These are phyloP conservation scores for Scaptodrosophila latifasciaeformis DNA, from an alignment of 2,888 invertebrate species.

Conservation along the genomic window DNA sequence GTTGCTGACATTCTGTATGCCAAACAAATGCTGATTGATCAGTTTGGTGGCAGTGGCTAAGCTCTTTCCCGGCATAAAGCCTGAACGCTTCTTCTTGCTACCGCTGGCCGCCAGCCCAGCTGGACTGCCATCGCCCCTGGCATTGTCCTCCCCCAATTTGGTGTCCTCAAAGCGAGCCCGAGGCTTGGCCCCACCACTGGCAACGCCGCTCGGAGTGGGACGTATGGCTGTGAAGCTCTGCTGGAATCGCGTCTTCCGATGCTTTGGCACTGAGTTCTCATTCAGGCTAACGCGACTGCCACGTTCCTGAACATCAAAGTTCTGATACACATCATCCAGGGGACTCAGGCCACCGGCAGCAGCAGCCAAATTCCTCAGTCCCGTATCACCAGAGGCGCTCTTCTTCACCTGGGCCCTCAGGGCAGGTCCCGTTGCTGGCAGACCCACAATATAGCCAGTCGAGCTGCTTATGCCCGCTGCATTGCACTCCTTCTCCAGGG, in stretches of 20 bases:
- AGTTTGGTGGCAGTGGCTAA: constrained; percentile 83
- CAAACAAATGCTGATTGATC: constrained; percentile 85
- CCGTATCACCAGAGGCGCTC: constrained; percentile 87
- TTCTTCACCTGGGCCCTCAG: constrained; percentile 82
- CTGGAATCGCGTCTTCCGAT: constrained; percentile 90
- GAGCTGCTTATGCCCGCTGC: constrained; percentile 47
- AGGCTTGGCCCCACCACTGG: constrained; percentile 37
- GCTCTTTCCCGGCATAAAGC: constrained; percentile 80
- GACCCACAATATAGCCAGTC: constrained; percentile 66
- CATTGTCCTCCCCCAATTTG: constrained; percentile 77
- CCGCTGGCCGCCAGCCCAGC: constrained; percentile 32
- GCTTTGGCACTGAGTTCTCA: constrained; percentile 84
- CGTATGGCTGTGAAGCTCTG: constrained; percentile 78
- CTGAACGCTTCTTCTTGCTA: constrained; percentile 75
- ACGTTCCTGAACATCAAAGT: constrained; percentile 76
- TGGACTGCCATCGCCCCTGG: constrained; percentile 68
- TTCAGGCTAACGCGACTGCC: constrained; percentile 78
- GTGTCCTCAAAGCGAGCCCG: constrained; percentile 75
- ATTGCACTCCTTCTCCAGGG: constrained; percentile 80
- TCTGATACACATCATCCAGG: constrained; percentile 79
- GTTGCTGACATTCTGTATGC: constrained; percentile 77
- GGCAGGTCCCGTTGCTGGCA: constrained; percentile 57
- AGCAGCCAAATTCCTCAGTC: constrained; percentile 79
- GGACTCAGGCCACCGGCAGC: constrained; percentile 76
- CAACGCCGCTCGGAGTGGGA: constrained; percentile 77